Conservation (phyloP, 2,113 vertebrate species). For the Ammodytes dubius region DNA sequence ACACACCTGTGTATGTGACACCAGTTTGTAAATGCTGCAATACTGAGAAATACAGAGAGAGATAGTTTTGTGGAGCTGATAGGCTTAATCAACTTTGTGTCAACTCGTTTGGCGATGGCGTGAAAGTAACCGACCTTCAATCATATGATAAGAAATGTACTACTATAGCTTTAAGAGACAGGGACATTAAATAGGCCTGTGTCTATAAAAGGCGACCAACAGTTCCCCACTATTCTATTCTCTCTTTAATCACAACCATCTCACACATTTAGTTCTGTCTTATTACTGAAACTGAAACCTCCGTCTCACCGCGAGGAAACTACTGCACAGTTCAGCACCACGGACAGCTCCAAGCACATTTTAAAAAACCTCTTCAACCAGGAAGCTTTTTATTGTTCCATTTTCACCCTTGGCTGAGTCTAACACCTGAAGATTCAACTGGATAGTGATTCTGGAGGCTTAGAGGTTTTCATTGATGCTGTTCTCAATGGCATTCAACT, state of each 20-base stretch:
- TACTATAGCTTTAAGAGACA: no score
- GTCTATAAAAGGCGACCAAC: not conserved
- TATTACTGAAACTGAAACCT: not conserved
- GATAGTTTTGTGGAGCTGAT: no score
- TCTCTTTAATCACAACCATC: not conserved
- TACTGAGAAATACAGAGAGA: no score
- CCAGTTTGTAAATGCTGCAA: no score
- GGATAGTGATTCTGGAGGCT: not conserved
- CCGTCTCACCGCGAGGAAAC: not conserved
- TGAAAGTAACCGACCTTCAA: no score
- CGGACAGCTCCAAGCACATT: constrained; percentile 24
- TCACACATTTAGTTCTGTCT: not conserved
- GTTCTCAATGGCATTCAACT: not conserved
- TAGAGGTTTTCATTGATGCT: not conserved
- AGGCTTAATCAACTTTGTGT: no score
- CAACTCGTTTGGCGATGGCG: no score
- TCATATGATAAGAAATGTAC: no score
- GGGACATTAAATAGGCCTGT: no score
- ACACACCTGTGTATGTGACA: not conserved
- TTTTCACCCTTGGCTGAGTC: not conserved
- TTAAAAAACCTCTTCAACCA: not conserved
- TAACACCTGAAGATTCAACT: not conserved
- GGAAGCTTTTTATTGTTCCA: not conserved
- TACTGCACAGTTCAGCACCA: constrained; percentile 26
- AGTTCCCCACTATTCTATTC: not conserved